Percentiles rank a stretch among this genome's conserved stretches.
These are phyloP conservation scores for Mionectes macconnelli DNA, from an alignment of 2,113 vertebrate species.

Conservation along the genomic window DNA sequence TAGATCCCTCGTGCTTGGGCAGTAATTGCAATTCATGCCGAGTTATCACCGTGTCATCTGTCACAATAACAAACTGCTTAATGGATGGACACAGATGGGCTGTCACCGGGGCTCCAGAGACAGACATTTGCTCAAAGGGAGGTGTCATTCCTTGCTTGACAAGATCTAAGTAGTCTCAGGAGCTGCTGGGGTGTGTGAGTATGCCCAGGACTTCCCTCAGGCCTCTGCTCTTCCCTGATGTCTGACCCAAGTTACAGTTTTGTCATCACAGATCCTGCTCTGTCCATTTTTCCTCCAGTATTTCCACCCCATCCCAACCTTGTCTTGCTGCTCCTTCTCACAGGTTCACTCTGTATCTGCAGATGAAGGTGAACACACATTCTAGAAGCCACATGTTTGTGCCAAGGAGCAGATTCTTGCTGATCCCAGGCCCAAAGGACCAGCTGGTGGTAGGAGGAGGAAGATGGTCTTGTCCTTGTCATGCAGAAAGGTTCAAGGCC, in stretches of 20 bases:
- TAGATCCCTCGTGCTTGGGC: not conserved
- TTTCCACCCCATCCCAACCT: not conserved
- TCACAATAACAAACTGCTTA: conserved; percentile 29
- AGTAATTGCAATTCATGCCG: not conserved
- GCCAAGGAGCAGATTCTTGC: not conserved
- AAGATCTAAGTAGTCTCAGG: not conserved
- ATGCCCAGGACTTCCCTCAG: not conserved
- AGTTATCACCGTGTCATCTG: not conserved
- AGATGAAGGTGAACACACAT: not conserved
- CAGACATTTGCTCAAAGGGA: not conserved
- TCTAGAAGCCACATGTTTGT: not conserved
- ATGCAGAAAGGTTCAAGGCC: not conserved
- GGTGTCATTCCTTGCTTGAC: conserved; percentile 2
- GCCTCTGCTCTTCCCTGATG: not conserved
- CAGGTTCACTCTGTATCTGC: not conserved
- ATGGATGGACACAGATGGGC: not conserved
- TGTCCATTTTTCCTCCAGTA: not conserved
- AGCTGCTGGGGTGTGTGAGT: not conserved
- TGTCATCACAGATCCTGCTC: not conserved
- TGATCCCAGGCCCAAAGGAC: not conserved
- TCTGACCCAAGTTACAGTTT: not conserved
- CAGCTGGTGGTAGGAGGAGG: accelerated
- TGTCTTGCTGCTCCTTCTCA: not conserved
- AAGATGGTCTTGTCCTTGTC: not conserved
- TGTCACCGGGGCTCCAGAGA: not conserved